Conservation (phyloP, 2,888 invertebrate species). For the Pollenia amentaria region DNA sequence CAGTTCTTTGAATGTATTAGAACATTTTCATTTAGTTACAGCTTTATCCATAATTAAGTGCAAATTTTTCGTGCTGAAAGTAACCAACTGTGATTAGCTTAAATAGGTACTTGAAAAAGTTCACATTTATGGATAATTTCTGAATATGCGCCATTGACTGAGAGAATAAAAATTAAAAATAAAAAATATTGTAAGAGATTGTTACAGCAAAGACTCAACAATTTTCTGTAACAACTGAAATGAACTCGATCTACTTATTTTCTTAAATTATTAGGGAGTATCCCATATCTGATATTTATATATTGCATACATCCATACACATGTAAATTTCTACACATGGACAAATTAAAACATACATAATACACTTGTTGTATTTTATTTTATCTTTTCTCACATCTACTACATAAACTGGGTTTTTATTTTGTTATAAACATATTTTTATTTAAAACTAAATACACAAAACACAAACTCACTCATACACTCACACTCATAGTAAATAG, state of each 20-base stretch:
- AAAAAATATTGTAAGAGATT: no score
- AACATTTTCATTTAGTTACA: no score
- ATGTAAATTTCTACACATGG: neutral
- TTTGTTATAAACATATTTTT: constrained; percentile 50
- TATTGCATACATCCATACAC: neutral
- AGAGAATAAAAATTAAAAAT: no score
- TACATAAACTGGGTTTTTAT: constrained; percentile 37
- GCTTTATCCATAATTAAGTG: no score
- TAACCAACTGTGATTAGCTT: no score
- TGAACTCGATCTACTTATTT: neutral
- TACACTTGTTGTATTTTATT: constrained; percentile 40
- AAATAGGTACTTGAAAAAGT: no score
- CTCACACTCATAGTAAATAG: neutral
- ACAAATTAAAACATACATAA: constrained; percentile 19
- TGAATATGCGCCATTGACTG: no score
- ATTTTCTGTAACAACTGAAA: no score
- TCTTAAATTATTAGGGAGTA: neutral
- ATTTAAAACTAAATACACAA: constrained; percentile 9
- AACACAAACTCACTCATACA: constrained; percentile 8
- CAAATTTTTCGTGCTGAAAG: no score
- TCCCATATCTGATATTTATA: neutral
- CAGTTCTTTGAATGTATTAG: no score
- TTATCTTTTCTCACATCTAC: constrained; percentile 27
- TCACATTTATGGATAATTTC: no score
- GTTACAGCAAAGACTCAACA: no score